Base-by-base conservation (phyloP, 1,140 invertebrate species). In the Drosophila repletoides region DNA sequence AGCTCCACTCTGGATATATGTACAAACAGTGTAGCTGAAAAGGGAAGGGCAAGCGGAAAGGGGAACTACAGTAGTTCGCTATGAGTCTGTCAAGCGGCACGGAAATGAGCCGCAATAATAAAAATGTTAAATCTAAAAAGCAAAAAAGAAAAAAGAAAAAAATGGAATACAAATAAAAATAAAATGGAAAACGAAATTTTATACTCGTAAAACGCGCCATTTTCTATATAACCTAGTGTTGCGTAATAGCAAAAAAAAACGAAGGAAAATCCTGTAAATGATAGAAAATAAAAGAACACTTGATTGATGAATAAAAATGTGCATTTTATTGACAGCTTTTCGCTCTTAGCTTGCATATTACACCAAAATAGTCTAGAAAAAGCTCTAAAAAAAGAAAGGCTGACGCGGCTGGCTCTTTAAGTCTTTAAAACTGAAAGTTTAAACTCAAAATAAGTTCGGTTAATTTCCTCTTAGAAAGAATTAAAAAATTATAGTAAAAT, bases 41-140 rank as follows among this genome's bases (percentile, higher is more conserved):
- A n/a, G n/a, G n/a, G n/a, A n/a, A n/a, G n/a, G n/a, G n/a, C n/a
- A n/a, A 12, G 9, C 0, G 2, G 2, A 33, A 29, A 26, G 21
- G 7, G 2, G n/a, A 12, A 10, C n/a, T n/a, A n/a, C n/a, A n/a
- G 3, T 19, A 12, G 29, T 5, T n/a, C 14, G 41, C 21, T 64
- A 41, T 19, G 15, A 26, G 17, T 21, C 56, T 60, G 29, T 65
- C 49, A 66, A 66, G 63, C 43, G 19, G 22, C 55, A 58, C 40
- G 70, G 52, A 76, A 83, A 73, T 83, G 64, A 83, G 53, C 36
- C 72, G 33, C 70, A 59, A 46, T 80, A 86, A 86, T 80, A 75
- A 74, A 84, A 84, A 84, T 86, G 67, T 79, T 72, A 10, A 71
- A 60, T 56, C 46, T 52, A 55, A 60, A 52, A 24, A 59, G 51